Conservation (phyloP, 1,140 invertebrate genomes). For the Cylas formicarius region DNA sequence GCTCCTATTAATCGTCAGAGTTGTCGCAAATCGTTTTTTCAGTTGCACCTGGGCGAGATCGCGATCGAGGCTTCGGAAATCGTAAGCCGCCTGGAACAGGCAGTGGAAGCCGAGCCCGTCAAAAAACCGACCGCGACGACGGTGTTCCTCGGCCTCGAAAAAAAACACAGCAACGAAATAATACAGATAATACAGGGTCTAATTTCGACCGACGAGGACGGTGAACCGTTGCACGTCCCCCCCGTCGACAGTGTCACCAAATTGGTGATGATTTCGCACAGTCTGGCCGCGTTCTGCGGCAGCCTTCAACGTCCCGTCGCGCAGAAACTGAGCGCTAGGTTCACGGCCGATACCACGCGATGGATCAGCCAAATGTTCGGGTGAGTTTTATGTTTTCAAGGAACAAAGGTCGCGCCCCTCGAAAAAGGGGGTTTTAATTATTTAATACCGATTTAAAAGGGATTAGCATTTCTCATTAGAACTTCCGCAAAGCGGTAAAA, state of each 20-base stretch:
- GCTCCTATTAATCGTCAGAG: background rate
- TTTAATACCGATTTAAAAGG: no score
- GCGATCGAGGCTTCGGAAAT: conserved; percentile 42
- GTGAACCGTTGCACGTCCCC: conserved; percentile 44
- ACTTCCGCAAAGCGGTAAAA: no score
- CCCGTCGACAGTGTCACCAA: conserved; percentile 54
- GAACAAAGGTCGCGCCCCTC: no score
- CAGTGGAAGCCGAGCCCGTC: conserved; percentile 33
- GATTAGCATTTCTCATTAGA: no score
- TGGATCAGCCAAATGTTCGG: conserved; percentile 76
- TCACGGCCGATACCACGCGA: conserved; percentile 66
- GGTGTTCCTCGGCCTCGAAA: conserved; percentile 38
- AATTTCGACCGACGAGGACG: conserved; percentile 44
- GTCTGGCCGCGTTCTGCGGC: conserved; percentile 65
- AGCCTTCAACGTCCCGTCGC: conserved; percentile 62
- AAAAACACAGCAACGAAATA: conserved; percentile 36
- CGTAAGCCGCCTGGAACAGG: conserved; percentile 39
- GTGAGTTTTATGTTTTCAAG: conserved; percentile 39
- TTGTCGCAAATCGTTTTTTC: conserved; percentile 11
- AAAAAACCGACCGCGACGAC: conserved; percentile 27
- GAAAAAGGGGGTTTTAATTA: no score
- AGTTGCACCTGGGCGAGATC: conserved; percentile 38
- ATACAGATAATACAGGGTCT: conserved; percentile 36
- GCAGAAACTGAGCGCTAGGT: conserved; percentile 60
- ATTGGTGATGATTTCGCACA: conserved; percentile 64